These are phyloP conservation scores for Meliscaeva auricollis DNA, from an alignment of 2,888 invertebrate species.

Conservation along the genomic window DNA sequence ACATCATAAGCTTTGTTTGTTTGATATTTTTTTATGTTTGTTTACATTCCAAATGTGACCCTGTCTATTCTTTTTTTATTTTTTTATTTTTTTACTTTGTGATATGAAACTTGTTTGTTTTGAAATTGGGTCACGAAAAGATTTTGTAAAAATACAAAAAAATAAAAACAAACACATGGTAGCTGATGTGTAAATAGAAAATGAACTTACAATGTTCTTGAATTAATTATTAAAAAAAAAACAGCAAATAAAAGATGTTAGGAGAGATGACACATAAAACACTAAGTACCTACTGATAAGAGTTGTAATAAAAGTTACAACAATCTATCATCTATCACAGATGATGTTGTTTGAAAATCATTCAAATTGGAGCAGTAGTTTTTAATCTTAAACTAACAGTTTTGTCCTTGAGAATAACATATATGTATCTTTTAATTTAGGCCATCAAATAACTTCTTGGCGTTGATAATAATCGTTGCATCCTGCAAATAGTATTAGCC, in stretches of 20 bases:
- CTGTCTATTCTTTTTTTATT: background rate
- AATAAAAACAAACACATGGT: background rate
- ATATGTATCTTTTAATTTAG: too few species aligned
- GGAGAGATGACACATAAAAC: background rate
- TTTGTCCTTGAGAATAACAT: too few species aligned
- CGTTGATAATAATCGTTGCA: too few species aligned
- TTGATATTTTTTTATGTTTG: conserved; percentile 4
- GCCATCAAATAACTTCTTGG: too few species aligned
- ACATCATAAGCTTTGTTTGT: conserved; percentile 30
- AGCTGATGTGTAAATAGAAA: background rate
- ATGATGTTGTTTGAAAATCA: too few species aligned
- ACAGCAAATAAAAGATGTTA: background rate
- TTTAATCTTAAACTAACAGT: too few species aligned
- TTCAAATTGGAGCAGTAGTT: too few species aligned
- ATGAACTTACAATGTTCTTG: background rate
- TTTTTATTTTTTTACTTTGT: background rate
- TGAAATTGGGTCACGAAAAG: conserved; percentile 21
- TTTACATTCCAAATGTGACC: conserved; percentile 12
- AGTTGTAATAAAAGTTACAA: too few species aligned
- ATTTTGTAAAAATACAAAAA: conserved; percentile 11
- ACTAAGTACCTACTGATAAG: too few species aligned
- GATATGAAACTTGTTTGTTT: conserved; percentile 19
- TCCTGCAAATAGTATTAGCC: too few species aligned
- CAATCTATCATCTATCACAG: too few species aligned
- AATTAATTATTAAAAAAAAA: conserved; percentile 16